Base-by-base conservation (phyloP, 1,140 invertebrate genomes). In the Oncopodura yosiiana region DNA sequence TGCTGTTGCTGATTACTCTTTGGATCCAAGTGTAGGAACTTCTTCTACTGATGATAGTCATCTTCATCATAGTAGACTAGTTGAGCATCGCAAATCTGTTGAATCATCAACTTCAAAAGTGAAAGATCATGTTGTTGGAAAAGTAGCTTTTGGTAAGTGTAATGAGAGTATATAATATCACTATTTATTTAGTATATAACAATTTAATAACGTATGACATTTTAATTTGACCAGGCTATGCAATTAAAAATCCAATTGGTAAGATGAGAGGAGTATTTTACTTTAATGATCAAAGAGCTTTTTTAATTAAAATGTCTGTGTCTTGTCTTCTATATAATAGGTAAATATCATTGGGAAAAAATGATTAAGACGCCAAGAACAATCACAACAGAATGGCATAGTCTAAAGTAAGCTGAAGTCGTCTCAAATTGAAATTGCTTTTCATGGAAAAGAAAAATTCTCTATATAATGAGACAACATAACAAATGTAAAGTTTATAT, bases 121-220 rank as follows among this genome's bases (percentile, higher is more conserved):
- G 2, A 64, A 60, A 36, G 62, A 64, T 45, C 26, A 53, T 19
- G 62, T 61, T 9, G 62, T 64, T 5, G 62, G 62, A 36, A 64
- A 64, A 45, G 59, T 64, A 14, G 62, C 62, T 16, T 61, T 64
- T 53, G 62, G 62, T n/a, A n/a, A n/a, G n/a, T n/a, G n/a, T n/a
- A n/a, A n/a, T n/a, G n/a, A n/a, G n/a, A n/a, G n/a, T n/a, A n/a
- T n/a, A n/a, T n/a, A n/a, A n/a, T n/a, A n/a, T n/a, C n/a, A n/a
- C n/a, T n/a, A n/a, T n/a, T n/a, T n/a, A n/a, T n/a, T n/a, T n/a
- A n/a, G n/a, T n/a, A n/a, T n/a, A n/a, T n/a, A n/a, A n/a, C n/a
- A n/a, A n/a, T n/a, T n/a, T n/a, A n/a, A n/a, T n/a, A n/a, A n/a
- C n/a, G n/a, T n/a, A n/a, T n/a, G n/a, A n/a, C n/a, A n/a, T n/a